Evolutionary conservation across 2,888 invertebrate genomes (phyloP), one percentile per base, ranked within the genome.

Genomic region (Drosophila ezoana): DNA sequence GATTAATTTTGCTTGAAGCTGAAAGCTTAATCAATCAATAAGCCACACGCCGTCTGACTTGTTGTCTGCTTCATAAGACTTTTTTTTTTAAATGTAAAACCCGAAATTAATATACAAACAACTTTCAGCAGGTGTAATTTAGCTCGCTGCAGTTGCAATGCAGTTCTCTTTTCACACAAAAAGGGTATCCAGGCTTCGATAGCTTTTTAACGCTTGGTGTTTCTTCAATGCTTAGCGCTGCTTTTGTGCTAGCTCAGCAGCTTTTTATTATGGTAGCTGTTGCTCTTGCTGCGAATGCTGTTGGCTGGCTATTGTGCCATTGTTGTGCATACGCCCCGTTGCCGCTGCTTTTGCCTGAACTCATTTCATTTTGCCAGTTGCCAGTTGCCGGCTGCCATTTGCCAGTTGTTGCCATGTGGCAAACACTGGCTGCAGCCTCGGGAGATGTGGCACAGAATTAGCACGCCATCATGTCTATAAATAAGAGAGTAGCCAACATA

Each of bases 291-390:
- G 57, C 47, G 35, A 53, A 48, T 47, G 44, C 28, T 70, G 52
- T 33, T 45, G 28, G 49, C 44, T 44, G 48, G n/a, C 56, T 70
- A 62, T 68, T 72, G 61, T 80, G 72, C 65, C 81, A 87, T 81
- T 84, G 81, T 82, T 82, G 64, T 57, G 59, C 82, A 83, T 84
- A 84, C 87, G 85, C 87, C 79, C 64, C 73, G 68, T 79, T 73
- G 68, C 49, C 59, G 63, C 56, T 57, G 66, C 51, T 75, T 44
- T 40, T 61, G 54, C 33, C 71, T 71, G 87, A 65, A 77, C 79
- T 84, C 72, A 86, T 80, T 83, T 80, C 65, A 68, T 72, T 78
- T 13, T 48, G 65, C 41, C 32, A 23, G 23, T 67, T 35, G 28
- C 37, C 40, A 35, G 54, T 10, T 48, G 65, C 41, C 37, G 32